A percentile compares a stretch with the other conserved stretches of the same genome.
Conservation (phyloP, 92 coral and sea anemone genomes). For the Heteractis magnifica region DNA sequence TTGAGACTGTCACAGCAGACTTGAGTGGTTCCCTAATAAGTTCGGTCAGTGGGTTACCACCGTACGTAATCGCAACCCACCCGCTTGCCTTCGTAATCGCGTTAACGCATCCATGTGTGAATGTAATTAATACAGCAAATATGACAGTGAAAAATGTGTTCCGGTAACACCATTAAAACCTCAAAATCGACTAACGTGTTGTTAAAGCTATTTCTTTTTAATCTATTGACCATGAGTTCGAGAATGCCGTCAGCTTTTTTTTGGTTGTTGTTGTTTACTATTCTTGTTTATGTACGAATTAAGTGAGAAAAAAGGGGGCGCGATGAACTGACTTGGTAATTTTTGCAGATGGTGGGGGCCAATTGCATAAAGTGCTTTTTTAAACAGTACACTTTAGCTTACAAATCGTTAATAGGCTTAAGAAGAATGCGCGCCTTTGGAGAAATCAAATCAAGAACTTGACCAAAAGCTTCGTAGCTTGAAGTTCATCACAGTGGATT, state of each 20-base stretch:
- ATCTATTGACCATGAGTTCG: slow-evolving; percentile 37
- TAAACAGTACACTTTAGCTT: slow-evolving; percentile 10
- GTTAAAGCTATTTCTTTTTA: slow-evolving; percentile 15
- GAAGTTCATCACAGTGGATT: background rate
- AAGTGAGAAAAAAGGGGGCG: slow-evolving; percentile 7
- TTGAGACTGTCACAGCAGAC: background rate
- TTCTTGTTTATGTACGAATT: background rate
- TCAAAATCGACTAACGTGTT: slow-evolving; percentile 14
- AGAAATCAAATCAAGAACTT: background rate
- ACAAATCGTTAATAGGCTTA: slow-evolving; percentile 9
- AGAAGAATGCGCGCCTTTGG: background rate
- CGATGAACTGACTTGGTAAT: background rate
- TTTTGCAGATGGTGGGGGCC: slow-evolving; percentile 20
- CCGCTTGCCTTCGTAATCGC: slow-evolving; percentile 44
- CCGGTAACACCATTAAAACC: slow-evolving; percentile 31
- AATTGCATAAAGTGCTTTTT: slow-evolving; percentile 16
- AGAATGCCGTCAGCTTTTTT: slow-evolving; percentile 1
- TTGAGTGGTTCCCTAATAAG: slow-evolving; percentile 34
- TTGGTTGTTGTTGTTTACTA: background rate
- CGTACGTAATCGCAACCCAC: slow-evolving; percentile 29
- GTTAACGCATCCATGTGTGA: slow-evolving; percentile 52
- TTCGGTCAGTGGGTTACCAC: slow-evolving; percentile 22
- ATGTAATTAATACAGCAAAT: slow-evolving; percentile 33
- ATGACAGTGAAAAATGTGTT: slow-evolving; percentile 79
- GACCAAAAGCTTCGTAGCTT: background rate